Evolutionary conservation across 2,888 invertebrate species (phyloP).

Genomic region (Lasioglossum vierecki): DNA sequence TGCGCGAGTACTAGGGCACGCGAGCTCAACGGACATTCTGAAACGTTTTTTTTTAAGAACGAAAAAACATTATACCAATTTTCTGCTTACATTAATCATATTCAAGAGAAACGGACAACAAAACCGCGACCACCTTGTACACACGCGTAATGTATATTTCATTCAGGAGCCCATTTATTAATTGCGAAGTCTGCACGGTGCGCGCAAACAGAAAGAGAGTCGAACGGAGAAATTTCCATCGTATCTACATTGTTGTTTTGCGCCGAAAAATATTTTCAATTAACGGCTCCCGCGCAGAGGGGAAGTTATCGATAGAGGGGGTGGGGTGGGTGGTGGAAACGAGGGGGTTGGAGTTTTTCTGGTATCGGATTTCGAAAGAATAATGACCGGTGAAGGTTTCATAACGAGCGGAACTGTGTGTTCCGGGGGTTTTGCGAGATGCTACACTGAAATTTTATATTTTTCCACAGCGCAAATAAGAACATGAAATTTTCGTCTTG

Average conservation of each 20-base stretch:
- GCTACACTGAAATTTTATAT: conserved; percentile 68
- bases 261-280: conserved; percentile 63
- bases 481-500: conserved; percentile 56
- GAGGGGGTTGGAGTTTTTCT: conserved; percentile 44
- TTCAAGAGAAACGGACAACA: background rate
- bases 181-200: conserved; percentile 8
- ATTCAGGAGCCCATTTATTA: background rate
- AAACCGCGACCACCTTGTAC: background rate
- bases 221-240: conserved; percentile 33
- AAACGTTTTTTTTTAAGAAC: too few species aligned
- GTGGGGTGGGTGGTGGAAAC: background rate
- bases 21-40: too few species aligned
- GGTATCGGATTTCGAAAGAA: conserved; percentile 67
- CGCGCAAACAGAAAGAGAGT: background rate
- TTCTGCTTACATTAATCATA: background rate
- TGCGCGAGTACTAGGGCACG: too few species aligned
- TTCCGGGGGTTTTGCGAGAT: conserved; percentile 58
- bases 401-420: conserved; percentile 62
- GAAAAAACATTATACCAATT: background rate
- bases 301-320: conserved; percentile 46
- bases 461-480: conserved; percentile 64
- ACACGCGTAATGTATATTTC: background rate
- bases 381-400: conserved; percentile 66
- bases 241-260: conserved; percentile 37
- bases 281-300: conserved; percentile 47